Evolutionary conservation across 2,113 vertebrate species (phyloP), one percentile per base, ranked within the genome.

Genomic region (Alectura lathami): DNA sequence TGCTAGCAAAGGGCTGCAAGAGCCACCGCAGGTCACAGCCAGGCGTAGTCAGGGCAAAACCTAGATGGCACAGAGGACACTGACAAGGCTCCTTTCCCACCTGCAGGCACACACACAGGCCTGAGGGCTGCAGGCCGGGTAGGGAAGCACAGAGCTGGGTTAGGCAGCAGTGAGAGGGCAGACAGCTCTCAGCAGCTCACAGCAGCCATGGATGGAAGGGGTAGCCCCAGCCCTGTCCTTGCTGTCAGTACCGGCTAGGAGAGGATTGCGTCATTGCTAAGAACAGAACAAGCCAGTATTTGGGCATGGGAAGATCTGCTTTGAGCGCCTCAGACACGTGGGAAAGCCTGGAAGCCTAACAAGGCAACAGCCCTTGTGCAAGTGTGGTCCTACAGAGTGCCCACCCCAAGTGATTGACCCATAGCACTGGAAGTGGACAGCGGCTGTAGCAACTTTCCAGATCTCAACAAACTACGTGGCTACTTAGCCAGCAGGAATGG

Each of bases 91-190:
- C 34, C 38, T 17, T 7, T 59, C 70, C 45, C 57, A 17, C 50
- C 42, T 0, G 1, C 32, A 59, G 60, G 29, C 17, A 26, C n/a
- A 63, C n/a, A 63, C 13, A 20, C 0, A 1, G 9, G 27, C 23
- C 34, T 27, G 29, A 67, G 48, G 18, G 43, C 27, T n/a, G 3
- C 54, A 59, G 60, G 32, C 43, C 59, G 47, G 13, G 17, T 6
- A 67, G 11, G 48, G 56, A 34, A 67, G 64, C 0, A 1, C 78
- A 80, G 72, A 14, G 66, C 30, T 64, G 50, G 22, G 67, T 1
- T 3, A 86, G 38, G 72, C 42, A 86, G 56, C 60, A 86, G 51
- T 2, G 0, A 81, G 59, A 63, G 24, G 21, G 20, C 1, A 56
- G 17, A 50, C n/a, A 32, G 60, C 3, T 88, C 38, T 54, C 70